These are phyloP conservation scores for Scaptomyza cyrtandrae DNA, from an alignment of 2,888 invertebrate species.

Conservation along the genomic window DNA sequence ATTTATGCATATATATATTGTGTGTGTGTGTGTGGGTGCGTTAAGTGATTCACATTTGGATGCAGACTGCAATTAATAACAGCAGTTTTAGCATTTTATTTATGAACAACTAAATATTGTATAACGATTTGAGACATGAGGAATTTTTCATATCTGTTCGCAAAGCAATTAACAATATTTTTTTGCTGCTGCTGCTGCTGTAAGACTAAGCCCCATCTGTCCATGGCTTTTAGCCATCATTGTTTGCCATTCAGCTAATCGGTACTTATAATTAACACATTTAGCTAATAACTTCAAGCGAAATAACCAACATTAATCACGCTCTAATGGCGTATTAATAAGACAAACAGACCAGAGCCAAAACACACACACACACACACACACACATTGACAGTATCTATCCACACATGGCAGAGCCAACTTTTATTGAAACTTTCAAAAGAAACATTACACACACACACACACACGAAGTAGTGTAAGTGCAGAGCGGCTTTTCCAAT, in stretches of 20 bases:
- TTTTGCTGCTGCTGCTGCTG: background rate
- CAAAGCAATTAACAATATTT: constrained; percentile 5
- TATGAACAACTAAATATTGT: background rate
- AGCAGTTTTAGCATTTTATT: background rate
- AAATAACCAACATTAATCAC: constrained; percentile 81
- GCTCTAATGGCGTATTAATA: constrained; percentile 75
- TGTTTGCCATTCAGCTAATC: constrained; percentile 51
- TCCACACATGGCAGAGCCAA: constrained; percentile 30
- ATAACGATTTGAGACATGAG: background rate
- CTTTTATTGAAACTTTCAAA: constrained; percentile 71
- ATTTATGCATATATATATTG: constrained; percentile 18
- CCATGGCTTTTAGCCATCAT: background rate
- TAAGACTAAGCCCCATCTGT: background rate
- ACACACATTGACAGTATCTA: background rate
- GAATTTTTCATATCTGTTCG: background rate
- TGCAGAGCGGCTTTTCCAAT: constrained; percentile 70
- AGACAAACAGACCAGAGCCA: constrained; percentile 61
- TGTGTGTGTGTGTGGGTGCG: constrained; percentile 11
- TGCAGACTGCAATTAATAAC: constrained; percentile 8
- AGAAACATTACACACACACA: constrained; percentile 20
- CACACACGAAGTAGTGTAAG: constrained; percentile 3
- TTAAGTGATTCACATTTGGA: constrained; percentile 10
- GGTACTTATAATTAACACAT: constrained; percentile 79
- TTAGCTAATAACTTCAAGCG: constrained; percentile 77
- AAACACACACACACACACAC: background rate